A percentile compares a stretch with the other conserved stretches of the same genome.
phyloP scores from a whole-genome alignment of 2,888 invertebrate genomes.

The Diaperis boleti region DNA sequence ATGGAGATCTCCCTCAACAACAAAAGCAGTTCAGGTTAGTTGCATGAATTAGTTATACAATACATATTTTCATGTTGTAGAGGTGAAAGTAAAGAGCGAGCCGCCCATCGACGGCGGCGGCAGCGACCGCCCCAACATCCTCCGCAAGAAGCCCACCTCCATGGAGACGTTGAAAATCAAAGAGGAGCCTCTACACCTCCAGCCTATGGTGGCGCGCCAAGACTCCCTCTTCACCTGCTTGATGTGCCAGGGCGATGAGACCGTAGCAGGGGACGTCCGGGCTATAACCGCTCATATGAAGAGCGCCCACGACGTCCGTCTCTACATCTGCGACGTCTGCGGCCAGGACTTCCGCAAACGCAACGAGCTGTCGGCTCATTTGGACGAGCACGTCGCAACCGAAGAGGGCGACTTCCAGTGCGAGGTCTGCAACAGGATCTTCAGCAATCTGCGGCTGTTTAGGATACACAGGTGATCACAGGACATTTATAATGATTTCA shows the following conservation, averaged over 20 bases:
- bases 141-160: conserved; percentile 52
- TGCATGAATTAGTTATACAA: no score
- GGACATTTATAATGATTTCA: no score
- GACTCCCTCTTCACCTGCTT: conserved; percentile 70
- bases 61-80: neutral
- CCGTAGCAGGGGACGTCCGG: conserved; percentile 69
- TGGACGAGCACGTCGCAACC: conserved; percentile 73
- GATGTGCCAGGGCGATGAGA: conserved; percentile 66
- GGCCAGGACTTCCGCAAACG: conserved; percentile 75
- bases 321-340: conserved; percentile 80
- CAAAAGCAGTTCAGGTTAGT: conserved; percentile 12
- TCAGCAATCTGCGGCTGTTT: conserved; percentile 72
- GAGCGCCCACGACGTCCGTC: conserved; percentile 71
- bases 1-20: conserved; percentile 21
- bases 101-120: conserved; percentile 45
- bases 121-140: conserved; percentile 58
- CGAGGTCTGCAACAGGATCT: conserved; percentile 73
- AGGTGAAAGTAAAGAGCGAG: conserved; percentile 56
- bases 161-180: conserved; percentile 42
- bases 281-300: conserved; percentile 74
- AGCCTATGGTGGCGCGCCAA: conserved; percentile 51
- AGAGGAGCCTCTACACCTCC: conserved; percentile 47
- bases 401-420: conserved; percentile 76
- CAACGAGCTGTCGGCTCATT: conserved; percentile 74
- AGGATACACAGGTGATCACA: no score